Percentiles rank a stretch among this genome's conserved stretches.
Conservation (phyloP, 2,113 vertebrate genomes). For the Dasypus novemcinctus region DNA sequence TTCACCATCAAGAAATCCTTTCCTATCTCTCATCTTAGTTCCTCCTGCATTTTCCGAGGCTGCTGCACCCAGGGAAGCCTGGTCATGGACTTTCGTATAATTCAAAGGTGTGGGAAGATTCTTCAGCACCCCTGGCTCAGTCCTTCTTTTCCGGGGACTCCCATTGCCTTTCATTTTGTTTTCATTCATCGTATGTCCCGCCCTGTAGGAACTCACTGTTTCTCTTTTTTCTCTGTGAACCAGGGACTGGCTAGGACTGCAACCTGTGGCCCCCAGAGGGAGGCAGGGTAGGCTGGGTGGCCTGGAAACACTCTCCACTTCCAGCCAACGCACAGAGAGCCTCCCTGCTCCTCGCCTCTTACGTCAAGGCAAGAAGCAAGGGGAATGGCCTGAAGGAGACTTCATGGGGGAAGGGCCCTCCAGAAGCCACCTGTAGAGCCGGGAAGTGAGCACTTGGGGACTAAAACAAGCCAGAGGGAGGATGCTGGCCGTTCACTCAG, state of each 20-base stretch:
- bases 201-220: not conserved
- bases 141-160: not conserved
- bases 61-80: not conserved
- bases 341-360: not conserved
- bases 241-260: not conserved
- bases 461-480: not conserved
- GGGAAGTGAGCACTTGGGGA: not conserved
- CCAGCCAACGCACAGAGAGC: not conserved
- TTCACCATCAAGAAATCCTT: not conserved
- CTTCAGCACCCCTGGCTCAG: not conserved
- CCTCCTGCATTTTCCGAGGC: not conserved
- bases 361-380: not conserved
- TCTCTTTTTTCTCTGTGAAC: not conserved
- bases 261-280: not conserved
- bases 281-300: not conserved
- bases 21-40: not conserved
- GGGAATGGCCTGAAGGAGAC: not conserved
- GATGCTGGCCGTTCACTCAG: not conserved
- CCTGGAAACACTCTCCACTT: not conserved
- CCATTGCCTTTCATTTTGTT: not conserved
- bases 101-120: not conserved
- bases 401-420: not conserved
- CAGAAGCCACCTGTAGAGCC: not conserved
- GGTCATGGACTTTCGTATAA: not conserved
- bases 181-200: not conserved